Base-by-base conservation (phyloP, 2,888 invertebrate genomes). In the Cephalotes varians region DNA sequence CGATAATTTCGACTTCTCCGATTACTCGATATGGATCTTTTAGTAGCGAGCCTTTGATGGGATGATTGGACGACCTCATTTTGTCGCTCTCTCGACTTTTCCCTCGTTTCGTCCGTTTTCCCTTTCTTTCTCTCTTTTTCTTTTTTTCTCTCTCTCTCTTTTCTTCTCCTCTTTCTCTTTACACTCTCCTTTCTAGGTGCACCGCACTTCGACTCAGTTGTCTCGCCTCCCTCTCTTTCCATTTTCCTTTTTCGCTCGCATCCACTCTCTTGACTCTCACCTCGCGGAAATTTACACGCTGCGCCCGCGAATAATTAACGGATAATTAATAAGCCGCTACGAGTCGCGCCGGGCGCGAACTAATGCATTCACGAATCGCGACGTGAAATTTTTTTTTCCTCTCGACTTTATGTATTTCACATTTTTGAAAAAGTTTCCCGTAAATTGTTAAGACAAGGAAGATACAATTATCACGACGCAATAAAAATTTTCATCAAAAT, bases 11-110 rank as follows among this genome's bases (percentile, higher is more conserved):
- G 90, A 87, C 90, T 89, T 86, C 90, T 90, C 90, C 90, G 89
- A 88, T 91, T 91, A 91, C 91, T 90, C 88, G 91, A 92, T 91
- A 90, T 91, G 91, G 92, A 91, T 92, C 91, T 92, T 88, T 90
- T 89, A 92, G 90, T 90, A 88, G 89, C 88, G 88, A 90, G 89
- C 90, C 90, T 92, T 92, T 92, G 90, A 92, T 91, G 90, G 90
- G 90, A 91, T 90, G 91, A 92, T 91, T 89, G 92, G 89, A 87
- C 86, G 85, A 83, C 87, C 88, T 80, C 72, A 65, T 65, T n/a
- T 73, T 82, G 58, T 81, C 69, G 58, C 37, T 84, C 73, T 51
- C 54, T 72, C 67, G 28, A 49, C 67, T 49, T 65, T 82, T 54
- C 62, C 9, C 80, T 37, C 81, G 21, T 64, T 77, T 47, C 49